Percentiles rank a stretch among this genome's conserved stretches.
phyloP scores from a whole-genome alignment of 2,797 vertebrate genomes.

The Silurus aristotelis region DNA sequence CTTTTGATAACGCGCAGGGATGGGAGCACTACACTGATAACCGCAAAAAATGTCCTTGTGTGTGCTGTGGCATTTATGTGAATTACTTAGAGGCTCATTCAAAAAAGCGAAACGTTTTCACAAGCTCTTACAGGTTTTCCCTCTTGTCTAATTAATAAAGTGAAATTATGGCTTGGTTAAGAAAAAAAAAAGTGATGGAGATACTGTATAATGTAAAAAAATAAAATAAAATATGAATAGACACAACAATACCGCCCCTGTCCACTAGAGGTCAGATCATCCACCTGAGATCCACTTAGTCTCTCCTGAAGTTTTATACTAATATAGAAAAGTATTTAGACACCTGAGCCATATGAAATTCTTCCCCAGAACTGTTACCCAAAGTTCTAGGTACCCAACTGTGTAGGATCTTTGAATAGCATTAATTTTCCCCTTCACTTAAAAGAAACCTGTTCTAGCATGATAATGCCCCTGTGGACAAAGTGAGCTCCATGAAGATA shows the following conservation, averaged over 20 bases:
- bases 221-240: not conserved
- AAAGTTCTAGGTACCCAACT: too few species aligned
- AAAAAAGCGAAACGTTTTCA: not conserved
- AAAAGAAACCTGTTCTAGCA: too few species aligned
- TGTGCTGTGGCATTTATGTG: not conserved
- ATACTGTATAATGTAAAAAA: too few species aligned
- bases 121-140: not conserved
- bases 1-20: slow-evolving; percentile 37
- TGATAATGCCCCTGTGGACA: too few species aligned
- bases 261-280: slow-evolving; percentile 13
- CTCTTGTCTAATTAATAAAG: slow-evolving; percentile 10
- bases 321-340: too few species aligned
- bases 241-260: not conserved
- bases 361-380: too few species aligned
- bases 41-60: not conserved
- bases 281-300: not conserved
- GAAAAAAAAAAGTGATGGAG: not conserved
- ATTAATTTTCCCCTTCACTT: too few species aligned
- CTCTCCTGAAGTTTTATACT: not conserved
- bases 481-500: too few species aligned
- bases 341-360: too few species aligned
- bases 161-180: not conserved
- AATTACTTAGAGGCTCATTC: too few species aligned
- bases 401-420: too few species aligned
- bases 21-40: not conserved